Conservation (phyloP, 2,113 vertebrate species). For the Podiceps cristatus region DNA sequence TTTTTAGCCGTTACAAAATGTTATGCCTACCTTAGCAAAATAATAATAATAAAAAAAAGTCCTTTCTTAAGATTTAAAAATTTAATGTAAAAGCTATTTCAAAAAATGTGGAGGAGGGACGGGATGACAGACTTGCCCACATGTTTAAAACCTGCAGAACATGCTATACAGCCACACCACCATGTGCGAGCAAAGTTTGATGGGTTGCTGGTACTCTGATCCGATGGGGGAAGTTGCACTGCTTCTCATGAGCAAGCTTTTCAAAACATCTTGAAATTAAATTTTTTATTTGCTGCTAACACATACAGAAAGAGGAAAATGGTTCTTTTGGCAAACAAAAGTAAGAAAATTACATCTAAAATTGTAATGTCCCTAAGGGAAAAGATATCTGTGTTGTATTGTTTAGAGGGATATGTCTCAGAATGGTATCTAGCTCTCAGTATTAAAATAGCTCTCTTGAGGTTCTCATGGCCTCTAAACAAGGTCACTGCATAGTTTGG, state of each 20-base stretch:
- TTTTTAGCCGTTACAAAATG: too few species aligned
- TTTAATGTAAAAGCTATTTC: not conserved
- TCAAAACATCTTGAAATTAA: slow-evolving; percentile 14
- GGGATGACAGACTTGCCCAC: not conserved
- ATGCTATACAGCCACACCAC: not conserved
- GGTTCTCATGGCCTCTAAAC: not conserved
- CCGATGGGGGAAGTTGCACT: not conserved
- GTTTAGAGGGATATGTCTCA: not conserved
- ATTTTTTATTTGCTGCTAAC: slow-evolving; percentile 7
- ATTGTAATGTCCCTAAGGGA: not conserved
- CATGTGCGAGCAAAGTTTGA: not conserved
- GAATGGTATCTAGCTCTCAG: not conserved
- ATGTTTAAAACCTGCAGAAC: not conserved
- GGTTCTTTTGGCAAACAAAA: not conserved
- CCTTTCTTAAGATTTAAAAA: not conserved
- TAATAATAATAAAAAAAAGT: not conserved
- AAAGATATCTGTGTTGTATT: not conserved
- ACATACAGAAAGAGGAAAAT: not conserved
- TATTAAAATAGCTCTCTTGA: not conserved
- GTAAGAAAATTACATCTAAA: slow-evolving; percentile 9
- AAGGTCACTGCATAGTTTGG: not conserved
- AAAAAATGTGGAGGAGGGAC: not conserved
- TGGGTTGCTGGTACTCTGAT: not conserved
- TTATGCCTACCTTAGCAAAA: not conserved
- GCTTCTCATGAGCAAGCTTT: slow-evolving; percentile 1